Conservation (phyloP, 2,888 invertebrate genomes). For the Microctonus hyperodae region DNA sequence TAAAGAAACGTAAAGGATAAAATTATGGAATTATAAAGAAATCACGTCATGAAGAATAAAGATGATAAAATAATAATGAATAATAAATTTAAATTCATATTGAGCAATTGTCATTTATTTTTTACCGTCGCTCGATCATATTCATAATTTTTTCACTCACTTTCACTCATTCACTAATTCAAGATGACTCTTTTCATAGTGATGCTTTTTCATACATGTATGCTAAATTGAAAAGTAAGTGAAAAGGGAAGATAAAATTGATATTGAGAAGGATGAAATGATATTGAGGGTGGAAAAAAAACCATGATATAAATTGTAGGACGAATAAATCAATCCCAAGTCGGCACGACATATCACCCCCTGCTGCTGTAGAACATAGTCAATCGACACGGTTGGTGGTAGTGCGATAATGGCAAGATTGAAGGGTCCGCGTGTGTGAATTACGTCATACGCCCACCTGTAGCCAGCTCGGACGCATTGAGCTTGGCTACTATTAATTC, state of each 20-base stretch:
- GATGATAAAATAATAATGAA: too few species aligned
- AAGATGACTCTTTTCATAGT: too few species aligned
- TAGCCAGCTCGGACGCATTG: slow-evolving; percentile 46
- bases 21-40: not conserved
- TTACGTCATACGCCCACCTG: slow-evolving; percentile 61
- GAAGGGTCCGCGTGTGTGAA: slow-evolving; percentile 55
- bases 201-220: not conserved
- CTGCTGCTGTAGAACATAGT: slow-evolving; percentile 13
- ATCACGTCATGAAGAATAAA: not conserved
- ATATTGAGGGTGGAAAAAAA: not conserved
- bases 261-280: slow-evolving; percentile 7
- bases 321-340: slow-evolving; percentile 4
- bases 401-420: slow-evolving; percentile 48
- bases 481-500: slow-evolving; percentile 30
- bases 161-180: not conserved
- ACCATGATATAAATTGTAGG: not conserved
- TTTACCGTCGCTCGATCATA: not conserved
- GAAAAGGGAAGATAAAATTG: not conserved
- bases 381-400: slow-evolving; percentile 27
- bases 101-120: not conserved
- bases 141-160: not conserved
- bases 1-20: not conserved
- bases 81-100: slow-evolving; percentile 7
- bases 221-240: not conserved
- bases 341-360: slow-evolving; percentile 13